Evolutionary conservation across 2,888 invertebrate species (phyloP).

Genomic region (Eristalinus aeneus): DNA sequence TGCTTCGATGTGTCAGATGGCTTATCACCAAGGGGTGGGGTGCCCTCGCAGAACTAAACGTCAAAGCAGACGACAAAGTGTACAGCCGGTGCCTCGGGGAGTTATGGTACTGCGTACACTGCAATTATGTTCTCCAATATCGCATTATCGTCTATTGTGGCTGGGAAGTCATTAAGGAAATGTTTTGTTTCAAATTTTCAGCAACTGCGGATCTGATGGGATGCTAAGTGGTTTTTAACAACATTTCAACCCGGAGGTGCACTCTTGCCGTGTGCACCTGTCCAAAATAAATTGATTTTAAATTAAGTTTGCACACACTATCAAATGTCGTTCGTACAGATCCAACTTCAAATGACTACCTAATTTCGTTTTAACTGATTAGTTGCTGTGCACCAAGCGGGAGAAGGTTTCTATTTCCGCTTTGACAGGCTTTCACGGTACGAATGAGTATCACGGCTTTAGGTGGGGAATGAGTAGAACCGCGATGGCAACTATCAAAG

Average conservation of each 20-base stretch:
- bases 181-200: slow-evolving; percentile 1
- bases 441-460: not conserved
- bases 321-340: not conserved
- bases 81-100: not conserved
- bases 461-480: not conserved
- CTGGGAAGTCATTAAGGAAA: slow-evolving; percentile 33
- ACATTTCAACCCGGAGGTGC: not conserved
- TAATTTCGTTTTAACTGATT: slow-evolving; percentile 20
- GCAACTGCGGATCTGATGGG: not conserved
- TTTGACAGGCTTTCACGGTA: not conserved
- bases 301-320: slow-evolving; percentile 32
- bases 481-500: slow-evolving; percentile 21
- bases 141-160: slow-evolving; percentile 33
- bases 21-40: not conserved
- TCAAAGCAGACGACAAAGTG: not conserved
- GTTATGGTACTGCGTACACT: not conserved
- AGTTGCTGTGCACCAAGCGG: slow-evolving; percentile 4
- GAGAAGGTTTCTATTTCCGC: slow-evolving; percentile 32
- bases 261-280: not conserved
- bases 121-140: slow-evolving; percentile 26
- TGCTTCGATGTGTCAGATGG: not conserved
- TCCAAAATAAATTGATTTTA: slow-evolving; percentile 7
- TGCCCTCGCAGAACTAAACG: slow-evolving; percentile 1
- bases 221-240: not conserved
- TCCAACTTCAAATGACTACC: not conserved